Evolutionary conservation across 1,140 invertebrate genomes (phyloP).

Genomic region (Sinonovacula constricta): DNA sequence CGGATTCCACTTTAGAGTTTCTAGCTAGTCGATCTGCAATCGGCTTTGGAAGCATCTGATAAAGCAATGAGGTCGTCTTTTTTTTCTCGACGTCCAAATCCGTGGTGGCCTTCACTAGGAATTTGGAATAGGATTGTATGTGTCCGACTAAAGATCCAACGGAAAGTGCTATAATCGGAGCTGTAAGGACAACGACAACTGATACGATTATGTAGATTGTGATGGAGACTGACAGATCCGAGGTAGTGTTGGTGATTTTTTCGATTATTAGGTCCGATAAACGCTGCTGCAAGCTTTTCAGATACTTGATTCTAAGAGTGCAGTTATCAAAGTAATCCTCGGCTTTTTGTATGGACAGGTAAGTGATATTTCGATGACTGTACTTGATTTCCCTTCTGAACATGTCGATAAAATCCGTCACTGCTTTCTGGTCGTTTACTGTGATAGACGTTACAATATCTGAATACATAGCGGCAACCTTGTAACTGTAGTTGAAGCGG

Average conservation of each 20-base stretch:
- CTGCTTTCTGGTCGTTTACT: neutral
- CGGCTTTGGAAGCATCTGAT: constrained; percentile 44
- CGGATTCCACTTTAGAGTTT: constrained; percentile 27
- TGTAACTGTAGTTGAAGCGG: constrained; percentile 40
- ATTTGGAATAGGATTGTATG: constrained; percentile 29
- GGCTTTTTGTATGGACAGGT: constrained; percentile 7
- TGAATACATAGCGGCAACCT: constrained; percentile 13
- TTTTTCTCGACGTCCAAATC: constrained; percentile 8
- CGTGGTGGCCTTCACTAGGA: constrained; percentile 12
- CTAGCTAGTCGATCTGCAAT: constrained; percentile 53
- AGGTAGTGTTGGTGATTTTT: constrained; percentile 6
- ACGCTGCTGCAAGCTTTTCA: constrained; percentile 14
- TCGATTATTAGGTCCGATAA: constrained; percentile 17
- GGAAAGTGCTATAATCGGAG: constrained; percentile 32
- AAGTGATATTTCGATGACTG: constrained; percentile 12
- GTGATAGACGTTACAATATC: constrained; percentile 19
- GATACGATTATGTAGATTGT: constrained; percentile 4
- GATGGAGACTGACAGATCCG: neutral
- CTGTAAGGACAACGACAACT: constrained; percentile 9
- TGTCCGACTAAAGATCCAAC: constrained; percentile 19
- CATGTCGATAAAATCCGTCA: constrained; percentile 8
- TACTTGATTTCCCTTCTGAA: constrained; percentile 28
- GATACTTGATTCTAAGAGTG: constrained; percentile 29
- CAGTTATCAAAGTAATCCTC: constrained; percentile 37
- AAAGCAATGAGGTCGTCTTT: constrained; percentile 22